These are phyloP conservation scores for Rhinichthys osculus DNA, from an alignment of 2,797 vertebrate species.

Conservation along the genomic window DNA sequence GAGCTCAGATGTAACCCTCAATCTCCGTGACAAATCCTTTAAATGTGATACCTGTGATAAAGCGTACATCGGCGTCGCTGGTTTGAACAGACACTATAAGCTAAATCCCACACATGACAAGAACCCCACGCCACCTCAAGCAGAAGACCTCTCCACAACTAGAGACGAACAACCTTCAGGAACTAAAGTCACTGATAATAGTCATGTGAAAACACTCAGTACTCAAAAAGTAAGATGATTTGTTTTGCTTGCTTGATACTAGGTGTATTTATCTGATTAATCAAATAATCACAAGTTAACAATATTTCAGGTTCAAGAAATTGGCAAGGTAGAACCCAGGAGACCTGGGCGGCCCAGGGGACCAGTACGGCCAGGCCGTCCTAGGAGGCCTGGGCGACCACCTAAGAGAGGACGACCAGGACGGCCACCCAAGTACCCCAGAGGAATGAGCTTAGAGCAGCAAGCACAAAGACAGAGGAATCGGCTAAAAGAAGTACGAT, in stretches of 20 bases:
- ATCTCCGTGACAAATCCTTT: conserved; percentile 85
- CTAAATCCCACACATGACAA: conserved; percentile 87
- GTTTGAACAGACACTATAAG: conserved; percentile 91
- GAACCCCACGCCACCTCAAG: conserved; percentile 24
- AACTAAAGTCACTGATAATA: conserved; percentile 28
- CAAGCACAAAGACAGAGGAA: conserved; percentile 78
- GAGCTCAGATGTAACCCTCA: conserved; percentile 72
- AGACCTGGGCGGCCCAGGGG: conserved; percentile 75
- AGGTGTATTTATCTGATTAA: background rate
- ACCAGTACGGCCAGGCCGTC: conserved; percentile 66
- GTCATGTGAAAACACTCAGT: conserved; percentile 49
- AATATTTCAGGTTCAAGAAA: conserved; percentile 59
- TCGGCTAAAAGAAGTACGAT: conserved; percentile 83
- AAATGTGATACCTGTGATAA: conserved; percentile 91
- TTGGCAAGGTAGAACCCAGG: conserved; percentile 63
- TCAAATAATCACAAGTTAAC: background rate
- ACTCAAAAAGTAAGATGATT: conserved; percentile 68
- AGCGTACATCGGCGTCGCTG: conserved; percentile 91
- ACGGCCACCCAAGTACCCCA: conserved; percentile 77
- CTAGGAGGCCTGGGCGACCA: conserved; percentile 68
- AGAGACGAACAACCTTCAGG: conserved; percentile 46
- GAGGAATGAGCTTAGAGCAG: conserved; percentile 71
- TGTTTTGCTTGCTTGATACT: background rate
- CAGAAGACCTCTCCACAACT: conserved; percentile 54
- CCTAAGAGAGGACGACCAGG: conserved; percentile 76